Evolutionary conservation across 2,888 invertebrate species (phyloP), one percentile per base, ranked within the genome.

Genomic region (Bellardia bayeri): DNA sequence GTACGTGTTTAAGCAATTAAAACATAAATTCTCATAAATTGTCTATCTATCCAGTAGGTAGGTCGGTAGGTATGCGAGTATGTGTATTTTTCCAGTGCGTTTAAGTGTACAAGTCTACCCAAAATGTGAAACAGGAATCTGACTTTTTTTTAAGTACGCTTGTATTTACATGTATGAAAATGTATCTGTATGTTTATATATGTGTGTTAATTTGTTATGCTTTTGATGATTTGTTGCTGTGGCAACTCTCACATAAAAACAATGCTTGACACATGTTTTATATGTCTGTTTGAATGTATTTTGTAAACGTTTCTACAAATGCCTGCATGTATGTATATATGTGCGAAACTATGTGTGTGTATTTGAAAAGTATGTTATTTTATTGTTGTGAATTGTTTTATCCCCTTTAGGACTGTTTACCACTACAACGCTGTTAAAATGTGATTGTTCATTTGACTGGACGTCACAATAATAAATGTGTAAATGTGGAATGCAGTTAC

Each of bases 221-320:
- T 81, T 85, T 90, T 91, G 91, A 91, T 92, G 91, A 92, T 92
- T 92, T 92, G 92, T 92, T 92, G 91, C 91, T 91, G 90, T 91
- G 90, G 90, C 89, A 85, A 85, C 82, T 66, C 82, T 78, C 63
- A 13, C 33, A 51, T 13, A 42, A 66, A 76, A 83, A 71, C 64
- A 82, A 82, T 75, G 51, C 23, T 54, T 51, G 58, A 82, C 79
- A 82, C 85, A 85, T 54, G 80, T 79, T 75, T 69, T 63, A 75
- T 54, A 58, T 81, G 63, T 63, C 7, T 8, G 42, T 49, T 51
- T 76, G 68, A 16, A 30, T n/a, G 16, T 61, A 49, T 45, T 23
- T 74, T 61, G 30, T 61, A 13, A 33, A 3, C 23, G 3, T 61
- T 33, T 7, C 14, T 13, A 37, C 13, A 23, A 23, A 23, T 33